A percentile compares a stretch with the other conserved stretches of the same genome.
These are phyloP conservation scores for Psephotus haematonotus DNA, from an alignment of 2,113 vertebrate genomes.

Conservation along the genomic window DNA sequence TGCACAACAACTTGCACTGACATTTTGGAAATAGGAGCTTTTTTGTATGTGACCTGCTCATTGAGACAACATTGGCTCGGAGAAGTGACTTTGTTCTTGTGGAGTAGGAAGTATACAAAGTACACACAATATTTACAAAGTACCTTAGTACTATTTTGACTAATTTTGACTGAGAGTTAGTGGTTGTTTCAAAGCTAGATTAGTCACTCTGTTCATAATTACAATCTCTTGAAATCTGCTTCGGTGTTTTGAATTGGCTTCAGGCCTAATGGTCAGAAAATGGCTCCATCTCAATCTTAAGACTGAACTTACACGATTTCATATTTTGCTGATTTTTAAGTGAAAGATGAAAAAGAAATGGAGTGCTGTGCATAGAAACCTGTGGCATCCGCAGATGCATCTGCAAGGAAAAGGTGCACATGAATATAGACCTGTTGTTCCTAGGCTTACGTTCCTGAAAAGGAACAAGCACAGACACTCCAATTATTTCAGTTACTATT, in stretches of 20 bases:
- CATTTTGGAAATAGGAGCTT: not conserved
- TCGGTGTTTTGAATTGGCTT: not conserved
- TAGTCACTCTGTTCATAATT: conserved; percentile 17
- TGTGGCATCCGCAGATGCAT: not conserved
- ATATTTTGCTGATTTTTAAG: not conserved
- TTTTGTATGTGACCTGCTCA: not conserved
- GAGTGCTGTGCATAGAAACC: not conserved
- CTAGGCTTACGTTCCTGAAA: not conserved
- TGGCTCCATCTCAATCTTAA: not conserved
- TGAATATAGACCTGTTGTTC: not conserved
- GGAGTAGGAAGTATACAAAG: conserved; percentile 7
- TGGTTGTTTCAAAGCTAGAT: conserved; percentile 38
- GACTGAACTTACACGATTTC: not conserved
- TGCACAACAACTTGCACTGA: not conserved
- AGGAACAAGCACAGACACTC: not conserved
- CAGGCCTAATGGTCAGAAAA: not conserved
- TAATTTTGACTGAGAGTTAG: conserved; percentile 30
- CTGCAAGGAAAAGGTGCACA: not conserved
- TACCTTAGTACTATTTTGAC: not conserved
- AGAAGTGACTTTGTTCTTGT: not conserved
- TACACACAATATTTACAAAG: conserved; percentile 16
- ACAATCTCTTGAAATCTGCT: conserved; percentile 14
- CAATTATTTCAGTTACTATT: not conserved
- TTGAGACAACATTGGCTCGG: not conserved
- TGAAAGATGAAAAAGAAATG: not conserved